Base-by-base conservation (phyloP, 2,888 invertebrate species). In the Hydropsyche betteni region DNA sequence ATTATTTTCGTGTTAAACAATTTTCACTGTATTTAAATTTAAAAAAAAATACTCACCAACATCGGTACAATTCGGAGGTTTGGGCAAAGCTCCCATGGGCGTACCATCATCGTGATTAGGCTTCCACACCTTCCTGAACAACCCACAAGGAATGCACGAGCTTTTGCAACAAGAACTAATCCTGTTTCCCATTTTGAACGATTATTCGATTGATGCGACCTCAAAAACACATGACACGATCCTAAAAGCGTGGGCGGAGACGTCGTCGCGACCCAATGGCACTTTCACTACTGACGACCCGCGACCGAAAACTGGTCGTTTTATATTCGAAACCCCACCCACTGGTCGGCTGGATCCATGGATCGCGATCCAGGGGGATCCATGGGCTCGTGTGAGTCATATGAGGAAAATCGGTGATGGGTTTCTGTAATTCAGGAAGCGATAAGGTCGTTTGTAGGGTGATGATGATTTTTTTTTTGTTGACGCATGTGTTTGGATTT, bases 61-160 rank as follows among this genome's bases (percentile, higher is more conserved):
- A 10, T 64, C 64, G 1, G 34, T 64, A n/a, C 64, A 64, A 34
- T 36, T 64, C 33, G 78, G 76, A n/a, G 79, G 79, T 69, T 77
- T 79, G 4, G 79, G 77, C 8, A 79, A 74, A 16, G 61, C 74
- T 12, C 58, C 61, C 52, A 24, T 24, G 8, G 53, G 55, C 33
- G 10, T 34, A 55, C 8, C 16, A 33, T 64, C 33, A 24, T 77
- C 75, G 8, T 70, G 69, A 14, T 76, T 75, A 4, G 79, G 77
- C 51, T 75, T 79, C 79, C 79, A 79, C 8, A 77, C 77, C 53
- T 75, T 76, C 73, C 76, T 77, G 76, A 79, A 79, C 55, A 73
- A 68, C 4, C 68, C 69, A 51, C 78, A 79, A 4, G 53, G 24
- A 38, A 50, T 70, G 68, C 76, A 76, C 7, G 44, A 44, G 4